Percentiles rank a stretch among this genome's conserved stretches.
Evolutionary conservation across 2,888 invertebrate species (phyloP).

Genomic region (Biston stratarius): DNA sequence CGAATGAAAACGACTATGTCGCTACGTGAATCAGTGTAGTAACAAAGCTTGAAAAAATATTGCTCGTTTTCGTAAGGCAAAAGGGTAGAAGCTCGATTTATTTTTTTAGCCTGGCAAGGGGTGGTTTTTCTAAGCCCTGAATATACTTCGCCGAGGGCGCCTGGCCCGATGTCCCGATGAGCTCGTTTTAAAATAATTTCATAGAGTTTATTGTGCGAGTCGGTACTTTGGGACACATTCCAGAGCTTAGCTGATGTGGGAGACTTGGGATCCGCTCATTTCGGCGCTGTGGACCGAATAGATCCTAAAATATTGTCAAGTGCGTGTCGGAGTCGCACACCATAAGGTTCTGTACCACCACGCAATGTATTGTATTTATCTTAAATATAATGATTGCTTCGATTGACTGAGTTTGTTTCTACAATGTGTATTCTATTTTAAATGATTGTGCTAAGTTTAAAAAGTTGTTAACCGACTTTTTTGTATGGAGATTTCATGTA

Average conservation of each 20-base stretch:
- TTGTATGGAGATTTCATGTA: no score
- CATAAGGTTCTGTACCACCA: no score
- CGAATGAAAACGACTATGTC: conserved; percentile 31
- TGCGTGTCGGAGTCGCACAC: no score
- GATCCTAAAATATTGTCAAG: background rate
- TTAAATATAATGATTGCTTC: no score
- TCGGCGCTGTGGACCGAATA: conserved; percentile 7
- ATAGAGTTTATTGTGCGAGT: conserved; percentile 51
- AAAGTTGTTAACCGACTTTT: no score
- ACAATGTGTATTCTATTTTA: no score
- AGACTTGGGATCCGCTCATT: conserved; percentile 15
- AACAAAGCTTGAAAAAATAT: conserved; percentile 55
- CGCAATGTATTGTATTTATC: no score
- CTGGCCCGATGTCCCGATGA: conserved; percentile 38
- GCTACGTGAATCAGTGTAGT: conserved; percentile 44
- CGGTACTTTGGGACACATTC: conserved; percentile 30
- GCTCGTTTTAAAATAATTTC: conserved; percentile 48
- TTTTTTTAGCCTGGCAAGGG: conserved; percentile 31
- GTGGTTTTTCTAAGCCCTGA: conserved; percentile 48
- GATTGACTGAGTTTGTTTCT: no score
- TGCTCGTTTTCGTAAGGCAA: conserved; percentile 47
- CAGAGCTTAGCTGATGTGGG: conserved; percentile 17
- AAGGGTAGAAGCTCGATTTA: conserved; percentile 36
- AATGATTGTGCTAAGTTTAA: background rate
- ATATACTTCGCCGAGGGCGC: conserved; percentile 46